phyloP scores from a whole-genome alignment of 1,140 invertebrate species.

The Bombus turneri region DNA sequence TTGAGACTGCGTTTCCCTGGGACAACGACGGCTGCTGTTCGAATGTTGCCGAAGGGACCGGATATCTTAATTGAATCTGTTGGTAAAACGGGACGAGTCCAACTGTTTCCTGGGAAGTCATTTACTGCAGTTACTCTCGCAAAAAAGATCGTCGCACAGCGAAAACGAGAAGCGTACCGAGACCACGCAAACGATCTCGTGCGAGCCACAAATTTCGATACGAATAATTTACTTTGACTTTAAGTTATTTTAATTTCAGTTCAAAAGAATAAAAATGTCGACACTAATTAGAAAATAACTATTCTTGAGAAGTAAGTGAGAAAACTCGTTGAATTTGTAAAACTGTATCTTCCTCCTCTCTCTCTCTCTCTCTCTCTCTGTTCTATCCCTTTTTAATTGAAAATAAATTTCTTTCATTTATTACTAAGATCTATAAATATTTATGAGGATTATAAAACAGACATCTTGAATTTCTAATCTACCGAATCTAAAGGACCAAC shows the following conservation, averaged over 20 bases:
- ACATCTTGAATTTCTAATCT: not conserved
- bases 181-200: too few relatives aligned
- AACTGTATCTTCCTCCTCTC: not conserved
- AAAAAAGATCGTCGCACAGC: not conserved
- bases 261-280: not conserved
- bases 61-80: constrained; percentile 57
- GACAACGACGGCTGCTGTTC: not conserved
- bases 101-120: constrained; percentile 31
- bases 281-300: not conserved
- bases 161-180: not conserved
- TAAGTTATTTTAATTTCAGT: not conserved
- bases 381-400: not conserved
- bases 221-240: constrained; percentile 1
- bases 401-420: not conserved
- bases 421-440: not conserved
- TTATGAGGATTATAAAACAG: not conserved
- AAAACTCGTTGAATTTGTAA: not conserved
- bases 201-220: not conserved
- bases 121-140: not conserved
- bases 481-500: too few relatives aligned
- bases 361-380: too few relatives aligned
- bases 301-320: not conserved
- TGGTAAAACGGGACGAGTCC: constrained; percentile 14
- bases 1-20: constrained; percentile 5
- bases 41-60: constrained; percentile 33